phyloP scores from a whole-genome alignment of 37 sponge, comb jelly and placozoan genomes.

The Ianthella basta region DNA sequence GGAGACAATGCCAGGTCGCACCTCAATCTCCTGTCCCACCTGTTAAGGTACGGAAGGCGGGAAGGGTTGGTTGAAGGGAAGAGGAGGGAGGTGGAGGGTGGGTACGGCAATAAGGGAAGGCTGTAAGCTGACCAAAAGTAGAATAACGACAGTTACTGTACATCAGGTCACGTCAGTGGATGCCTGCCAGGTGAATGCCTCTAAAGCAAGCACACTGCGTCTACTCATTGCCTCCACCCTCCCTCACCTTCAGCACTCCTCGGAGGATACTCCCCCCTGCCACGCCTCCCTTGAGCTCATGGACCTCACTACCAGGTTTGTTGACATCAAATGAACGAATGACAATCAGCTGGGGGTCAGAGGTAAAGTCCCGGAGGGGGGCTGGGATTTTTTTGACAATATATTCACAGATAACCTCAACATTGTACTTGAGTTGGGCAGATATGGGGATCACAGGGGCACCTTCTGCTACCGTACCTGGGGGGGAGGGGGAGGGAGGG shows the following conservation, averaged over 20 bases:
- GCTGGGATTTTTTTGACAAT: conserved; percentile 91
- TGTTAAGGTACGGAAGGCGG: neutral
- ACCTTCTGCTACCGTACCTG: conserved; percentile 92
- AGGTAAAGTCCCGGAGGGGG: conserved; percentile 91
- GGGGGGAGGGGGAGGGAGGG: neutral
- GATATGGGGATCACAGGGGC: conserved; percentile 97
- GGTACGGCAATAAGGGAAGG: too few relatives aligned
- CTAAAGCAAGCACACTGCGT: too few relatives aligned
- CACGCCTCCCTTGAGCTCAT: conserved; percentile 97
- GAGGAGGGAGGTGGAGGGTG: neutral
- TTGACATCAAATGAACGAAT: conserved; percentile 99
- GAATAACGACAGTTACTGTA: too few relatives aligned
- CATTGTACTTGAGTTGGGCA: conserved; percentile 98
- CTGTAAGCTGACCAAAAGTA: too few relatives aligned
- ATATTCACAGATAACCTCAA: conserved; percentile 98
- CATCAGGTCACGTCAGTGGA: too few relatives aligned
- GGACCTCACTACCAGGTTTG: conserved; percentile 95
- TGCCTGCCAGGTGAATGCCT: too few relatives aligned
- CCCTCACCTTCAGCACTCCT: conserved; percentile 85
- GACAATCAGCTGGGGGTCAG: conserved; percentile 92
- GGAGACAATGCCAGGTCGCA: conserved; percentile 94
- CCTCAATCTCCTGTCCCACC: conserved; percentile 97
- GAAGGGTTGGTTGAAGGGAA: neutral
- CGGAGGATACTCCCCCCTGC: conserved; percentile 97
- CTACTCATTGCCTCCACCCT: neutral